Evolutionary conservation across 2,113 vertebrate species (phyloP).

Genomic region (Ranitomeya imitator): DNA sequence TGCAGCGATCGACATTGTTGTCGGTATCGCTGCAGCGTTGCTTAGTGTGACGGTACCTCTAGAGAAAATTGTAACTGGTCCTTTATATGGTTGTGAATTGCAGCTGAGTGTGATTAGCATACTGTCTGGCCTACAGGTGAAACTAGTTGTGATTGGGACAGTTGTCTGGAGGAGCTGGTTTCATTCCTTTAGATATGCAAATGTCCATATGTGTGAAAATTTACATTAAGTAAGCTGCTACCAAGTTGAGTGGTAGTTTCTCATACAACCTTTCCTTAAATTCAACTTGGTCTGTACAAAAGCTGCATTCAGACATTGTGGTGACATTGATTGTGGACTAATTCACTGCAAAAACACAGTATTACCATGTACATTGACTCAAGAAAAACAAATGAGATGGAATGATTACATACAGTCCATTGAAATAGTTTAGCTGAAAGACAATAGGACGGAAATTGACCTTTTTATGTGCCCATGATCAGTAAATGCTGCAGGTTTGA

Average conservation of each 20-base stretch:
- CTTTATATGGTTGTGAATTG: neutral
- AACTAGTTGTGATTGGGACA: constrained; percentile 6
- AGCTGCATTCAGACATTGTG: neutral
- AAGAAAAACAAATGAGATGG: neutral
- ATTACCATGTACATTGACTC: too few relatives aligned
- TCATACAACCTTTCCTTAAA: neutral
- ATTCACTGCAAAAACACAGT: neutral
- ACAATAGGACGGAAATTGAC: too few relatives aligned
- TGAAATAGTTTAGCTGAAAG: too few relatives aligned
- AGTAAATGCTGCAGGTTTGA: too few relatives aligned
- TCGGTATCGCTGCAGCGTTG: too few relatives aligned
- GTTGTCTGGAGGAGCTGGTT: neutral
- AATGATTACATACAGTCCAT: too few relatives aligned
- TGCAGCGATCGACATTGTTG: too few relatives aligned
- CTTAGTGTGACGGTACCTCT: neutral
- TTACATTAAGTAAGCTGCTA: neutral
- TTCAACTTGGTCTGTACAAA: neutral
- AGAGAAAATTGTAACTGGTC: neutral
- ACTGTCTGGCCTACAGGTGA: neutral
- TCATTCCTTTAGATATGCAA: constrained; percentile 3
- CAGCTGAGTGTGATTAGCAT: neutral
- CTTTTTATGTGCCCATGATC: too few relatives aligned
- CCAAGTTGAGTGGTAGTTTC: constrained; percentile 1
- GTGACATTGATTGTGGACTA: neutral
- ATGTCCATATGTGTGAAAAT: neutral